phyloP scores from a whole-genome alignment of 2,888 invertebrate species.

The Melinaea marsaeus region DNA sequence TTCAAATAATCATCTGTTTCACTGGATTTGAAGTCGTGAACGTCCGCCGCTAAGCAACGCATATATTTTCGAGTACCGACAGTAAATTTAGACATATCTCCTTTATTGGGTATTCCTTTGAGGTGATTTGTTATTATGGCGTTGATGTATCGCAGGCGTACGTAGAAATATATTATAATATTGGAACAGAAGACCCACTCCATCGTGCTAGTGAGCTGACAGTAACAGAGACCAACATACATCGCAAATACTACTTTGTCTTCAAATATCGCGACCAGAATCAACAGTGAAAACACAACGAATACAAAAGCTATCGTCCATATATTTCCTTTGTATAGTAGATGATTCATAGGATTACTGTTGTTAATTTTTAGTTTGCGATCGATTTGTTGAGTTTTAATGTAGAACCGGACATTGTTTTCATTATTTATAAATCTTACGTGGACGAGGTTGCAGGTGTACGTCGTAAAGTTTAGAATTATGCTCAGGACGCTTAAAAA shows the following conservation, averaged over 20 bases:
- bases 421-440: constrained; percentile 48
- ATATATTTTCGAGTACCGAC: constrained; percentile 35
- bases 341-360: constrained; percentile 37
- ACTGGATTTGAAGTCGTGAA: constrained; percentile 41
- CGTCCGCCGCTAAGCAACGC: constrained; percentile 39
- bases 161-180: constrained; percentile 44
- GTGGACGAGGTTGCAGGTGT: constrained; percentile 41
- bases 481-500: constrained; percentile 14
- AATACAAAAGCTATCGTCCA: constrained; percentile 30
- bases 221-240: constrained; percentile 28
- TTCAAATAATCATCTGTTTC: constrained; percentile 38
- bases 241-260: constrained; percentile 11
- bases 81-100: constrained; percentile 11
- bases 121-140: constrained; percentile 48
- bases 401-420: constrained; percentile 45
- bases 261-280: constrained; percentile 23
- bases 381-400: constrained; percentile 54
- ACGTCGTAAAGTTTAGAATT: constrained; percentile 34
- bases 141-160: constrained; percentile 49
- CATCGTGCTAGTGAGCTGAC: constrained; percentile 39
- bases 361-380: constrained; percentile 47
- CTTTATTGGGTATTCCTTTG: constrained; percentile 20
- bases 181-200: constrained; percentile 49
- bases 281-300: constrained; percentile 25
- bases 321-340: constrained; percentile 35